Base-by-base conservation (phyloP, 2,888 invertebrate genomes). In the Mycalesis mineus region DNA sequence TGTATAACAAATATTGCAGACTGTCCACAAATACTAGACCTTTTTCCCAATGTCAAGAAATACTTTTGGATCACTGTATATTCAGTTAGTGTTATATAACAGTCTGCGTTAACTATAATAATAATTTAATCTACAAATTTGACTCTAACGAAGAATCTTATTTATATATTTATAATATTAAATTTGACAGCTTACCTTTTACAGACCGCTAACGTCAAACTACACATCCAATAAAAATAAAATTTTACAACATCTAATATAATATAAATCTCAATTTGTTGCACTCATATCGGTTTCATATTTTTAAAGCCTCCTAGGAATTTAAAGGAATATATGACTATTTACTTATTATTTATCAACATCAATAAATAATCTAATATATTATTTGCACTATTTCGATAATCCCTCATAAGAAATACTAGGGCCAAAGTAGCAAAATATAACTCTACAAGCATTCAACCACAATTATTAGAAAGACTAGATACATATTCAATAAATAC, bases 221-320 rank as follows among this genome's bases (percentile, higher is more conserved):
- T 49, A 22, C 9, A 22, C n/a, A 28, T 22, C 22, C 28, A 37
- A 17, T 22, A 42, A 11, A 22, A n/a, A 22, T 49, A 37, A 13
- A 49, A 13, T 49, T 37, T 22, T 8, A 37, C 2, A 37, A 37
- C 7, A 37, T 49, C 9, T 49, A 37, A 36, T 48, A 29, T 11
- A 36, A 13, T 45, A n/a, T 36, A 49, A 22, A 49, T 49, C 22
- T 49, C 49, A 49, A 49, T 37, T 36, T 49, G n/a, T 36, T 22
- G 37, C 22, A 28, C 49, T 37, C 49, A 49, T n/a, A n/a, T n/a
- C n/a, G n/a, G 8, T 33, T 1, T 22, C 13, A 36, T 49, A 11
- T 36, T 37, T 17, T 49, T 49, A 49, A 49, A 49, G 49, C 49
- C 49, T 36, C 49, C 37, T 37, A 49, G 37, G 49, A 49, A 49